Evolutionary conservation across 2,797 vertebrate species (phyloP), one percentile per base, ranked within the genome.

Genomic region (Hyperoplus immaculatus): DNA sequence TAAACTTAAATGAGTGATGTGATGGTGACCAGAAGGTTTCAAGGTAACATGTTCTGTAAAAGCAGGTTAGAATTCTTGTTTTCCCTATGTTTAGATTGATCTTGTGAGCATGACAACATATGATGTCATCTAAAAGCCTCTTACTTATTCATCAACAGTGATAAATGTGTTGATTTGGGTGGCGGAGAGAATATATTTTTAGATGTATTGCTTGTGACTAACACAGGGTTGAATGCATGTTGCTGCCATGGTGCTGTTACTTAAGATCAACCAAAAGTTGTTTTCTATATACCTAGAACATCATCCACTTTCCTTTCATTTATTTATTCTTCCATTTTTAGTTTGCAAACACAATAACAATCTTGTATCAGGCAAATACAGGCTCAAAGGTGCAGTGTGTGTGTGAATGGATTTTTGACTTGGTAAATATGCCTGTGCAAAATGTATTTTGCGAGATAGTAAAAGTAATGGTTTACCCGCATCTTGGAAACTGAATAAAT

Each of bases 121-220:
- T 75, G 45, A 58, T 56, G 60, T 81, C 70, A 77, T 68, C 43
- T 6, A 21, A 21, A 55, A 46, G 42, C 56, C 51, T 56, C 8
- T 2, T 4, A 14, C 49, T 29, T 46, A 80, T 54, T 69, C 59
- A 66, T 59, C 50, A 21, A 0, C 61, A 60, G 39, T 11, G 9
- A 14, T 12, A n/a, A 65, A 54, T 18, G 55, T 53, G 42, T 46
- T 49, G 71, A 78, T 71, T 57, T 61, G 45, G 12, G 53, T 60
- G 49, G 76, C 67, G 43, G 29, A 18, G 63, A 54, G 10, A 29
- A 29, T 6, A 15, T 47, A 45, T 72, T 51, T 78, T 62, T 42
- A 54, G 15, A 10, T 11, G 11, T 43, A 38, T 56, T 29, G 7
- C 38, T 3, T 29, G 18, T 51, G 64, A 42, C 38, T 61, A 67